phyloP scores from a whole-genome alignment of 2,888 invertebrate species.

The Trimorus sp. region DNA sequence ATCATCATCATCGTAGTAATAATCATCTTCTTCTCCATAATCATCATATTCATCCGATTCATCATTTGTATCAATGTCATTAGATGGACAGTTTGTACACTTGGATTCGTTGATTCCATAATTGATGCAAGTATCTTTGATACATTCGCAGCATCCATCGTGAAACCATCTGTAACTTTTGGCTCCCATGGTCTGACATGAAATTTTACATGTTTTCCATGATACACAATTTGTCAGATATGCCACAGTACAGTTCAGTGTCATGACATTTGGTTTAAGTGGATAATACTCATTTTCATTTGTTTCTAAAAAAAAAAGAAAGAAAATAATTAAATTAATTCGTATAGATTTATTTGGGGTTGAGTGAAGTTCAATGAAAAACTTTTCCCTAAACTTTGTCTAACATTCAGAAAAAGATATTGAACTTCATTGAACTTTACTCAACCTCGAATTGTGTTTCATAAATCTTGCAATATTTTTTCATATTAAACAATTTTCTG shows the following conservation, averaged over 20 bases:
- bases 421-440: too few species aligned
- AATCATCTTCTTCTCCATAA: conserved; percentile 67
- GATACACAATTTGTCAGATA: conserved; percentile 94
- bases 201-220: conserved; percentile 90
- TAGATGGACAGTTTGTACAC: conserved; percentile 71
- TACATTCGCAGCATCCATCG: conserved; percentile 95
- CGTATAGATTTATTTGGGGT: too few species aligned
- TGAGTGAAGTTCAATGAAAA: too few species aligned
- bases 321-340: not conserved
- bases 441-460: too few species aligned
- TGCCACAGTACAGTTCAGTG: conserved; percentile 94
- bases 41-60: conserved; percentile 66
- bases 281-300: conserved; percentile 79
- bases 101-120: conserved; percentile 90
- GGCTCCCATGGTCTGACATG: conserved; percentile 91
- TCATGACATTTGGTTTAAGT: conserved; percentile 76
- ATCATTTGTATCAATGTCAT: not conserved
- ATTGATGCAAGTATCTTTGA: conserved; percentile 91
- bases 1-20: not conserved
- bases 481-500: too few species aligned
- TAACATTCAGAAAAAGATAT: too few species aligned
- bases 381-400: too few species aligned
- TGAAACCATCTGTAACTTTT: conserved; percentile 94
- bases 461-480: too few species aligned
- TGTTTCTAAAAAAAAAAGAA: not conserved